A percentile compares a stretch with the other conserved stretches of the same genome.
Evolutionary conservation across 2,797 vertebrate species (phyloP).

Genomic region (Halcyon chelicuti): DNA sequence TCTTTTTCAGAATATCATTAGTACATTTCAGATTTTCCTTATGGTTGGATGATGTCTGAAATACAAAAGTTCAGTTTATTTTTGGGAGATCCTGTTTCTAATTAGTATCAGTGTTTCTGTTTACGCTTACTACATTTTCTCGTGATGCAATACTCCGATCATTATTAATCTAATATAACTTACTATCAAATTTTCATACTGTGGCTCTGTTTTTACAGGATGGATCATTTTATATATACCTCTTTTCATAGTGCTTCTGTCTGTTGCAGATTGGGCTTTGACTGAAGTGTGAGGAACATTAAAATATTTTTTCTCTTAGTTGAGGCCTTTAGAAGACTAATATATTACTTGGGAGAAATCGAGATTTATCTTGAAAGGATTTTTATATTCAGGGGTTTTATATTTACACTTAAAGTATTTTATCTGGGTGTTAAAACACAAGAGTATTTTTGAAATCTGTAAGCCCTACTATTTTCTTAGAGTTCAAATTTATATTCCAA

Average conservation of each 20-base stretch:
- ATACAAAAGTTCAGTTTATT: not conserved
- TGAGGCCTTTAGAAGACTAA: not conserved
- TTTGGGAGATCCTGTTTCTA: conserved; percentile 25
- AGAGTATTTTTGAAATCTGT: rapidly evolving
- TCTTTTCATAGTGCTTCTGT: not conserved
- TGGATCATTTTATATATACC: not conserved
- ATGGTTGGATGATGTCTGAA: not conserved
- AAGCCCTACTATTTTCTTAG: not conserved
- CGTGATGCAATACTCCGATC: not conserved
- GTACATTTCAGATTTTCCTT: not conserved
- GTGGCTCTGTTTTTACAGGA: not conserved
- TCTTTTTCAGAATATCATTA: not conserved
- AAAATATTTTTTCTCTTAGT: not conserved
- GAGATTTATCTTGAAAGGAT: not conserved
- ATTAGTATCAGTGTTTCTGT: conserved; percentile 2
- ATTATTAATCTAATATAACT: conserved; percentile 14
- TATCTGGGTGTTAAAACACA: not conserved
- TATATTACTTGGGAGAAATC: not conserved
- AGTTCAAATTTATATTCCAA: not conserved
- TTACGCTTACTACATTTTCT: conserved; percentile 34
- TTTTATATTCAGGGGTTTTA: not conserved
- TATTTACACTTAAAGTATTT: not conserved
- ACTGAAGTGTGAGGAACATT: not conserved
- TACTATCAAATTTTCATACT: not conserved
- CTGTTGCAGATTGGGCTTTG: not conserved